Conservation (phyloP, 2,797 vertebrate genomes). For the Apogon hyalosoma region DNA sequence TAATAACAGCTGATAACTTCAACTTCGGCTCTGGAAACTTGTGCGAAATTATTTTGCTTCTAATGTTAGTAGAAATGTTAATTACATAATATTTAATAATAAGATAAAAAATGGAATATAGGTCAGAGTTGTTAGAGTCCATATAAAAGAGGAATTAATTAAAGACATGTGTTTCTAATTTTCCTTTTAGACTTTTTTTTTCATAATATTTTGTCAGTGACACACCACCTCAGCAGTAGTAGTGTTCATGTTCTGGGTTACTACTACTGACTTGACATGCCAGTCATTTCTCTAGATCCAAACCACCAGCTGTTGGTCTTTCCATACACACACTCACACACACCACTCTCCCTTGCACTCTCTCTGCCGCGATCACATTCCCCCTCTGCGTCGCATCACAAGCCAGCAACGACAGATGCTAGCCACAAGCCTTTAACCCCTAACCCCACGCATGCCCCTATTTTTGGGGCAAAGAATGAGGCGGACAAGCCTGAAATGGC, state of each 20-base stretch:
- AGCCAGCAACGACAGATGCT: slow-evolving; percentile 94
- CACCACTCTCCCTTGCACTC: slow-evolving; percentile 69
- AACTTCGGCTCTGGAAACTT: too few species aligned
- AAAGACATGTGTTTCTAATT: not conserved
- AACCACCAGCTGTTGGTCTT: slow-evolving; percentile 93
- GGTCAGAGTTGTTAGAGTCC: too few species aligned
- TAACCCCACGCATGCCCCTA: slow-evolving; percentile 77
- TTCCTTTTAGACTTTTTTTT: not conserved
- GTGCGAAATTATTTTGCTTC: too few species aligned
- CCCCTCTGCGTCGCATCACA: slow-evolving; percentile 81
- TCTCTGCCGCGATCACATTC: slow-evolving; percentile 85
- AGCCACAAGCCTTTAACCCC: slow-evolving; percentile 79
- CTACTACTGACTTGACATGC: slow-evolving; percentile 78
- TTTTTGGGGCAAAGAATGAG: slow-evolving; percentile 81
- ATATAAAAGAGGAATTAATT: not conserved
- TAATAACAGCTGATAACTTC: too few species aligned
- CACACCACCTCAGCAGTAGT: slow-evolving; percentile 39
- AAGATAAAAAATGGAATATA: too few species aligned
- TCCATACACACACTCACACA: slow-evolving; percentile 83
- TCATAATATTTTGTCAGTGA: slow-evolving; percentile 1
- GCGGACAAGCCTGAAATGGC: slow-evolving; percentile 73
- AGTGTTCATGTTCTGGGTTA: slow-evolving; percentile 64
- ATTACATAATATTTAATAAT: too few species aligned
- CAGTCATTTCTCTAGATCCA: slow-evolving; percentile 91
- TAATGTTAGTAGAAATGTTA: too few species aligned